These are phyloP conservation scores for Epirrhoe tristata DNA, from an alignment of 2,888 invertebrate genomes.

Conservation along the genomic window DNA sequence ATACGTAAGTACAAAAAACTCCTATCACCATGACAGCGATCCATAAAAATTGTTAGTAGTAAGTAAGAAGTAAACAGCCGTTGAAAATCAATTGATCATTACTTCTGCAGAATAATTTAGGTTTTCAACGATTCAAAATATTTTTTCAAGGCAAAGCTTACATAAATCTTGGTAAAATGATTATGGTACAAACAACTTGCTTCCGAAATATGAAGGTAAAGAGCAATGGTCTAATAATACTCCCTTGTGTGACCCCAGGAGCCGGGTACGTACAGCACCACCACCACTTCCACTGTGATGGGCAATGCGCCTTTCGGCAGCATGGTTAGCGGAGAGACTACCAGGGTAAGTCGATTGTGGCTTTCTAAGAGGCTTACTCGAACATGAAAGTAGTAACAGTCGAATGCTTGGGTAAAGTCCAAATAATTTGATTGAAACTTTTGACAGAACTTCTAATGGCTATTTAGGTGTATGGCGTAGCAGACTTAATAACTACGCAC, in stretches of 20 bases:
- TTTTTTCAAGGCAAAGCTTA: neutral
- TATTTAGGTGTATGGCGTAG: too few relatives aligned
- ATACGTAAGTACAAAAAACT: conserved; percentile 15
- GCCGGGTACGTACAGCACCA: conserved; percentile 74
- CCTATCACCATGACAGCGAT: neutral
- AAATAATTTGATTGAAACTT: neutral
- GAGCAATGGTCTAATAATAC: conserved; percentile 11
- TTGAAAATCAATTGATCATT: neutral
- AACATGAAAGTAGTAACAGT: neutral
- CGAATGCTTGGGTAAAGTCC: conserved; percentile 16
- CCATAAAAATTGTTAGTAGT: neutral
- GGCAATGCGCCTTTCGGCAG: conserved; percentile 80
- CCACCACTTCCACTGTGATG: conserved; percentile 70
- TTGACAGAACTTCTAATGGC: neutral
- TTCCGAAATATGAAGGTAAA: conserved; percentile 18
- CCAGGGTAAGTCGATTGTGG: conserved; percentile 60
- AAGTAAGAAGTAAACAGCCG: neutral
- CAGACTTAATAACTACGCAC: too few relatives aligned
- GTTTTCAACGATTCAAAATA: neutral
- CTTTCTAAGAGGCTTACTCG: neutral
- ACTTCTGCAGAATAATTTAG: neutral
- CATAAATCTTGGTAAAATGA: neutral
- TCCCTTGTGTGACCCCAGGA: conserved; percentile 58
- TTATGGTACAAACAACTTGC: neutral
- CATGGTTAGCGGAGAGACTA: conserved; percentile 70